Evolutionary conservation across 2,888 invertebrate species (phyloP).

Genomic region (Phlogophora meticulosa): DNA sequence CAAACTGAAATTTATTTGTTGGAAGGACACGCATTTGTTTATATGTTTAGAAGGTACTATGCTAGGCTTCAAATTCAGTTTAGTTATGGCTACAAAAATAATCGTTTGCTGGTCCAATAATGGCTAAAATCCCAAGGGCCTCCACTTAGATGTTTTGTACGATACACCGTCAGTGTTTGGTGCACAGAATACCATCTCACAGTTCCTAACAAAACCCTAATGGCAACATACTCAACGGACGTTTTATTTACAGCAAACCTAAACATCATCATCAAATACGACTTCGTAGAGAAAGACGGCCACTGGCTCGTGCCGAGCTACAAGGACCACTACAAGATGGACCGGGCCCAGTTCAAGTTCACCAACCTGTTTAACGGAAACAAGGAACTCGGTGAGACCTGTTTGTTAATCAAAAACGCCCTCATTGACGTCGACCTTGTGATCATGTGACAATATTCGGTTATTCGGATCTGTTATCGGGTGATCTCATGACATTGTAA

Average conservation of each 20-base stretch:
- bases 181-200: no score
- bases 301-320: constrained; percentile 83
- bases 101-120: no score
- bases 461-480: background rate
- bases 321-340: constrained; percentile 87
- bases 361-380: constrained; percentile 87
- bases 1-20: no score
- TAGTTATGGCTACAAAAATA: no score
- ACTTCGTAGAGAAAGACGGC: constrained; percentile 81
- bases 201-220: background rate
- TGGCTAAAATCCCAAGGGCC: no score
- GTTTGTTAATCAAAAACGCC: constrained; percentile 15
- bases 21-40: no score
- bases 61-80: no score
- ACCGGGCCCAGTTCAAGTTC: constrained; percentile 87
- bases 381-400: constrained; percentile 83
- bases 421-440: constrained; percentile 29
- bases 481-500: constrained; percentile 35
- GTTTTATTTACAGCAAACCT: constrained; percentile 80
- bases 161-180: no score
- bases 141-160: no score
- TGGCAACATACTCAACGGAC: background rate
- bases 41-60: no score
- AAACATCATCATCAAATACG: constrained; percentile 86
- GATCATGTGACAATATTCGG: constrained; percentile 6